Conservation (phyloP, 2,113 vertebrate genomes). For the Cryptomyrus ogoouensis region DNA sequence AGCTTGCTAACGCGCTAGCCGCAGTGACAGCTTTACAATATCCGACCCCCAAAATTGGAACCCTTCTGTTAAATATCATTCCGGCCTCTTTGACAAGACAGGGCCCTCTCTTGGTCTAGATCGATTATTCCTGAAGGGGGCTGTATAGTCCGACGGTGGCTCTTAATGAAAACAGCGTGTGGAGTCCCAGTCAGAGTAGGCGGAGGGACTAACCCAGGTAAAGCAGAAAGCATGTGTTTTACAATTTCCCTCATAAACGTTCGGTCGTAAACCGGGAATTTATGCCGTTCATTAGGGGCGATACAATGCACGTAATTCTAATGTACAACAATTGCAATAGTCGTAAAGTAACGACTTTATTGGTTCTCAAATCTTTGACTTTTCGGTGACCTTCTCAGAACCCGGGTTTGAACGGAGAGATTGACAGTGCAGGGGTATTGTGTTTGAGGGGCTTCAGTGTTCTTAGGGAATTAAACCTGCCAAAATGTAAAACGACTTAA, state of each 20-base stretch:
- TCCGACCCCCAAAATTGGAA: background rate
- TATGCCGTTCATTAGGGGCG: constrained; percentile 70
- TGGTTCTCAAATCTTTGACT: constrained; percentile 67
- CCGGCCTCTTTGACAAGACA: constrained; percentile 42
- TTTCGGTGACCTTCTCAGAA: constrained; percentile 59
- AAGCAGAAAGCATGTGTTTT: constrained; percentile 69
- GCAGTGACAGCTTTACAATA: background rate
- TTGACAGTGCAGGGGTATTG: constrained; percentile 54
- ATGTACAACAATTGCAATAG: constrained; percentile 70
- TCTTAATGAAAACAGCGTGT: constrained; percentile 66
- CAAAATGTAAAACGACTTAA: constrained; percentile 66
- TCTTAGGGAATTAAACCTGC: constrained; percentile 68
- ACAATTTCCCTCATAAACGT: constrained; percentile 63
- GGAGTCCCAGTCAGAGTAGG: constrained; percentile 56
- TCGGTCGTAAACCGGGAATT: constrained; percentile 68
- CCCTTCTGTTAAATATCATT: constrained; percentile 60
- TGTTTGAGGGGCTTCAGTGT: constrained; percentile 55
- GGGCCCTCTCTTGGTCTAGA: constrained; percentile 45
- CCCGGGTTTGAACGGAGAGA: constrained; percentile 53
- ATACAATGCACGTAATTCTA: constrained; percentile 75
- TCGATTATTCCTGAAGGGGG: constrained; percentile 47
- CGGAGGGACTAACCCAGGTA: constrained; percentile 59
- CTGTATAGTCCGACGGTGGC: constrained; percentile 47
- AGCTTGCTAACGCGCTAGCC: background rate
- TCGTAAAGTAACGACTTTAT: constrained; percentile 69